A percentile compares a stretch with the other conserved stretches of the same genome.
These are phyloP conservation scores for Cephalopachus bancanus DNA, from an alignment of 2,797 vertebrate genomes.

Conservation along the genomic window DNA sequence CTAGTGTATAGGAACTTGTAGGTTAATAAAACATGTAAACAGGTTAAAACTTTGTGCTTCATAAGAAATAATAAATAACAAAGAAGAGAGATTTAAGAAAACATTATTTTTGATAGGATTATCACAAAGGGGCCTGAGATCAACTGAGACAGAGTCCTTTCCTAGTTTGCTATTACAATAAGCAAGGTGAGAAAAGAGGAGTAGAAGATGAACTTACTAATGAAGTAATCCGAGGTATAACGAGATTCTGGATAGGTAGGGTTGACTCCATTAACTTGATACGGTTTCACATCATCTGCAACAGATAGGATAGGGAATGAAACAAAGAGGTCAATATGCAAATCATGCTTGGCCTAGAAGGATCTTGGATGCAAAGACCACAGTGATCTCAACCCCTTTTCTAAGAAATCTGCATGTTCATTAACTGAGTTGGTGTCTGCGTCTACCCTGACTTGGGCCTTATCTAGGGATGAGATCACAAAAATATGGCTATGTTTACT, in stretches of 20 bases:
- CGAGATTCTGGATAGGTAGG: slow-evolving; percentile 96
- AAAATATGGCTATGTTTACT: slow-evolving; percentile 27
- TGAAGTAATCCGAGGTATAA: slow-evolving; percentile 99
- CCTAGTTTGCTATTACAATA: neutral
- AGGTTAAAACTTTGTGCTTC: neutral
- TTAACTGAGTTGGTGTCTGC: slow-evolving; percentile 7
- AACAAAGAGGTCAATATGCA: neutral
- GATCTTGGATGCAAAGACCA: neutral
- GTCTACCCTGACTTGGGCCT: neutral
- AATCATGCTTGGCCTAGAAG: neutral
- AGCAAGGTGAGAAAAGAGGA: neutral
- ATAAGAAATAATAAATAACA: neutral
- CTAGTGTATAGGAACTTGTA: neutral
- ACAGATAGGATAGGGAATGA: slow-evolving; percentile 85
- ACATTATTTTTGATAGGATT: neutral
- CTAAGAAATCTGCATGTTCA: slow-evolving; percentile 25
- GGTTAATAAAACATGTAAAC: neutral
- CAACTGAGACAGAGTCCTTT: neutral
- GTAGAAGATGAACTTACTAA: slow-evolving; percentile 94
- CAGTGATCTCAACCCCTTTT: slow-evolving; percentile 27
- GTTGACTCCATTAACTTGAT: slow-evolving; percentile 94
- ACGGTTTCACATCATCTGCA: slow-evolving; percentile 97
- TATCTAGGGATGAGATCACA: slow-evolving; percentile 66
- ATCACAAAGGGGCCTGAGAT: neutral
- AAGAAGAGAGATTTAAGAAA: neutral